phyloP scores from a whole-genome alignment of 2,888 invertebrate species.

The Steromphala cineraria region DNA sequence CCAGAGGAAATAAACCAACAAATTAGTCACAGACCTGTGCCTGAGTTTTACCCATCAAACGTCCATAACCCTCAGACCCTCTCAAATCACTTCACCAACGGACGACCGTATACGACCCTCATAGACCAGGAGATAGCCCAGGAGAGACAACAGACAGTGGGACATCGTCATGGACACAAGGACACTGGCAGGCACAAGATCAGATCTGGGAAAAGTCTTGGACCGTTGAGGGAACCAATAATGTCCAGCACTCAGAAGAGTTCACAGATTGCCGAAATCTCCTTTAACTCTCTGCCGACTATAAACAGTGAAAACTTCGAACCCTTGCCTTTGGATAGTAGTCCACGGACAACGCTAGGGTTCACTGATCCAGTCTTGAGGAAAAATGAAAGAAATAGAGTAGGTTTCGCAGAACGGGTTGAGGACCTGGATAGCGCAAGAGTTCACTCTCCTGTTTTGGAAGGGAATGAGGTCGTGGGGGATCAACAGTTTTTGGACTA shows the following conservation, averaged over 20 bases:
- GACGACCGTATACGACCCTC: constrained; percentile 46
- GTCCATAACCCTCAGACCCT: too few species aligned
- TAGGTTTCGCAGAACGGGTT: constrained; percentile 28
- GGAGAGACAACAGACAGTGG: constrained; percentile 24
- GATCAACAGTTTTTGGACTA: constrained; percentile 47
- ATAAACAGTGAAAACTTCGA: background rate
- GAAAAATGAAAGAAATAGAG: constrained; percentile 37
- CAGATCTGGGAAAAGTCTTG: constrained; percentile 15
- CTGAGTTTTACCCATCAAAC: too few species aligned
- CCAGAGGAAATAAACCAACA: too few species aligned
- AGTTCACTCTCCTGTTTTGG: constrained; percentile 43
- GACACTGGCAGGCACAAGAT: background rate
- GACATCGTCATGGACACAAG: background rate
- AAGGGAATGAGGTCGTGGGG: constrained; percentile 35
- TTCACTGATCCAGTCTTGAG: constrained; percentile 33
- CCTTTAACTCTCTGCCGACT: background rate
- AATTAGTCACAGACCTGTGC: too few species aligned
- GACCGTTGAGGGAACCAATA: constrained; percentile 57
- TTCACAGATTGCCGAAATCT: constrained; percentile 48
- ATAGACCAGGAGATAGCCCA: constrained; percentile 58
- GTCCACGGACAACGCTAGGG: background rate
- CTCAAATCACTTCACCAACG: too few species aligned
- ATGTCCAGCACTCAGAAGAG: constrained; percentile 70
- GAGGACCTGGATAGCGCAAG: constrained; percentile 6
- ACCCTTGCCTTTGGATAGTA: background rate